Base-by-base conservation (phyloP, 1,140 invertebrate species). In the Marisa cornuarietis region DNA sequence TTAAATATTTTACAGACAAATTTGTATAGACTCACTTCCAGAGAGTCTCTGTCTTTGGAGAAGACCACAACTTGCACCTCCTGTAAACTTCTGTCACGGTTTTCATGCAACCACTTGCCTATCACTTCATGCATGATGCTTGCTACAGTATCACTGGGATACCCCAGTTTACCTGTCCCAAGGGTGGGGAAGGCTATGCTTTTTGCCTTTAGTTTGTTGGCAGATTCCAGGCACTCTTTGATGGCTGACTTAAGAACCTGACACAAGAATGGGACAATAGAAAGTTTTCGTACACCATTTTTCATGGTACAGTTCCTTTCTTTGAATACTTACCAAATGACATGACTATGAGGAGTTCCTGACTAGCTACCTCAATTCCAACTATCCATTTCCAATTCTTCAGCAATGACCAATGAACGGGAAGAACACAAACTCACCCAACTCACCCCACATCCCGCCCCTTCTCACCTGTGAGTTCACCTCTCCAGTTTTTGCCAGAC, bases 161-260 rank as follows among this genome's bases (percentile, higher is more conserved):
- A 85, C 14, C 79, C 76, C 8, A 86, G 82, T 22, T 72, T 80
- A 10, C 85, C 87, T 9, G 85, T 85, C 14, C 87, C 87, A 18
- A 88, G 71, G 0, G 83, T 83, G n/a, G 87, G 87, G 51, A 88
- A 83, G 22, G 83, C 84, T 14, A 88, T 82, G 24, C 80, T 83
- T 31, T 71, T 77, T 22, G 54, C 49, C 16, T 65, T 65, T 8
- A 58, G 26, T 22, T 65, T 78, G 16, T 74, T 66, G 9, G 84
- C 87, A 63, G 31, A 18, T 22, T 73, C 24, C 8, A 87, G 77
- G 69, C 81, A 85, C 11, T 65, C 49, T 49, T 31, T 73, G 13
- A 79, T 69, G n/a, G 71, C 58, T 11, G 58, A 24, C 49, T 22
- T 6, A 26, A 79, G 69, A n/a, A n/a, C 61, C 78, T 79, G 71